phyloP scores from a whole-genome alignment of 2,888 invertebrate species.

The Phlogophora meticulosa region DNA sequence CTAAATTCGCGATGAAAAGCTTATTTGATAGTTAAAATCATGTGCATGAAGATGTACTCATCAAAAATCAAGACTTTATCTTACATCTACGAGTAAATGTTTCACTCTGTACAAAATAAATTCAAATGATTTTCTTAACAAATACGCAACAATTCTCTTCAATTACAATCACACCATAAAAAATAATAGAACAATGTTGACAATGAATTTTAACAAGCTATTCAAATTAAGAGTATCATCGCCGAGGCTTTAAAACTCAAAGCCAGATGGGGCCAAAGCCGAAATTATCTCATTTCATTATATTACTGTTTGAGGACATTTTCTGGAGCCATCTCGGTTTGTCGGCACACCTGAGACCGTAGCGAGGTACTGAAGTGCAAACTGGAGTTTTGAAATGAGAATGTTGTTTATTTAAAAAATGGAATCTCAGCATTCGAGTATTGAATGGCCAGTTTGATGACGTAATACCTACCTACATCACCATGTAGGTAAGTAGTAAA shows the following conservation, averaged over 20 bases:
- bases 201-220: constrained; percentile 59
- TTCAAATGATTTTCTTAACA: not conserved
- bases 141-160: not conserved
- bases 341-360: constrained; percentile 54
- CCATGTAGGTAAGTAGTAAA: no score
- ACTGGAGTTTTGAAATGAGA: constrained; percentile 40
- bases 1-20: not conserved
- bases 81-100: no score
- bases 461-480: no score
- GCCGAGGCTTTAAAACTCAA: constrained; percentile 54
- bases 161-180: constrained; percentile 44
- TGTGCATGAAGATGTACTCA: no score
- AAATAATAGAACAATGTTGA: constrained; percentile 59
- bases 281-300: constrained; percentile 71
- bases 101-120: not conserved
- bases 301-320: constrained; percentile 69
- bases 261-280: constrained; percentile 70
- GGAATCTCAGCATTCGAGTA: not conserved
- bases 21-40: no score
- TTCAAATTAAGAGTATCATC: constrained; percentile 61
- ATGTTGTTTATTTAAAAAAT: constrained; percentile 33
- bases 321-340: constrained; percentile 62
- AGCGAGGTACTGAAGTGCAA: constrained; percentile 33
- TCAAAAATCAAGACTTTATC: no score
- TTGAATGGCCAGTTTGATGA: not conserved